Evolutionary conservation across 2,113 vertebrate species (phyloP).

Genomic region (Plotosus lineatus): DNA sequence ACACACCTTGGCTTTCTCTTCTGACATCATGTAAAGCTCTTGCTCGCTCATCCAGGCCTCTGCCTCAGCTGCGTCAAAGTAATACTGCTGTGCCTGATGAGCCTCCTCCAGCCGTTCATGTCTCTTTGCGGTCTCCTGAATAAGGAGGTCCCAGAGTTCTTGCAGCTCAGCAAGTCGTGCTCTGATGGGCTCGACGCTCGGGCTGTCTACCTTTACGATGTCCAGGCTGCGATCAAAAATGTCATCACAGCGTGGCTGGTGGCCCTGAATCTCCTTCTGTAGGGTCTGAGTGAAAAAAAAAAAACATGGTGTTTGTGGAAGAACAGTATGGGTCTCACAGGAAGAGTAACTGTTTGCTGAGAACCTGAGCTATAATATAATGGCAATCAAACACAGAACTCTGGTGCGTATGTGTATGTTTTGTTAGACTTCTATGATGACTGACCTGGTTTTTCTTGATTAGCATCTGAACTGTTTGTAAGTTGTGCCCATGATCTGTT

Average conservation of each 20-base stretch:
- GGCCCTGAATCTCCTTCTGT: constrained; percentile 95
- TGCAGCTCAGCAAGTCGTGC: constrained; percentile 82
- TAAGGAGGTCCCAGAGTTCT: constrained; percentile 83
- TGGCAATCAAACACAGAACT: background rate
- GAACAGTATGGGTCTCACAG: background rate
- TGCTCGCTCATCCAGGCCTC: constrained; percentile 99
- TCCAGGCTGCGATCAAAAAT: constrained; percentile 88
- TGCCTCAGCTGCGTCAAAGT: constrained; percentile 91
- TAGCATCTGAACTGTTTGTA: constrained; percentile 94
- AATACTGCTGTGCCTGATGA: constrained; percentile 93
- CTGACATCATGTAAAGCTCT: constrained; percentile 99
- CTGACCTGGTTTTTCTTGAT: constrained; percentile 98
- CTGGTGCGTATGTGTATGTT: background rate
- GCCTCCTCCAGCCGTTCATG: constrained; percentile 88
- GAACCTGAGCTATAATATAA: background rate
- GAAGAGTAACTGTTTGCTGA: background rate
- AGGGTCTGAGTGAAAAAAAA: constrained; percentile 77
- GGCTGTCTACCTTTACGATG: constrained; percentile 79
- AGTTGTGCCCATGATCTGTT: constrained; percentile 92
- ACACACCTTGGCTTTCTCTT: constrained; percentile 95
- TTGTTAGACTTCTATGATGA: background rate
- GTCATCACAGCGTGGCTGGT: constrained; percentile 91
- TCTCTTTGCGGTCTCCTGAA: constrained; percentile 83
- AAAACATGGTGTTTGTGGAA: background rate
- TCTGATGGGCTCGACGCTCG: constrained; percentile 75